Evolutionary conservation across 2,113 vertebrate genomes (phyloP), one percentile per base, ranked within the genome.

Genomic region (Rattus norvegicus): DNA sequence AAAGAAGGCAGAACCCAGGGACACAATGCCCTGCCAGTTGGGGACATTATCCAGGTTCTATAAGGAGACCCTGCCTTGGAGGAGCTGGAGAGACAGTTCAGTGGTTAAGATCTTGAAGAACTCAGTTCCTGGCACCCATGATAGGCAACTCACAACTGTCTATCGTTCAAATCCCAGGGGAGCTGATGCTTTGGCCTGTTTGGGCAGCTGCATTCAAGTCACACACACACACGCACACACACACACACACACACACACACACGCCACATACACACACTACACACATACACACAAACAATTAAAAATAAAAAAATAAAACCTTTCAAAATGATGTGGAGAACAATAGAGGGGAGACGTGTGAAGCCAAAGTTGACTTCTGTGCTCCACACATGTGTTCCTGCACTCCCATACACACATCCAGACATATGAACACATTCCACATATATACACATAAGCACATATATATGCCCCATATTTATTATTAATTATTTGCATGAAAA

Each of bases 401-500:
- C 47, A 79, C 14, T 30, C 76, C 12, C 28, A 79, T 30, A 79
- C 76, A 77, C 75, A 52, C 43, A 79, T 47, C 26, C 49, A 79
- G 26, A 52, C 28, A 54, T 33, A 36, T 36, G 30, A 33, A 80
- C 30, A 56, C 49, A 52, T 9, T 19, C 13, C 30, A 69, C 67
- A 69, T 69, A 69, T 13, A 69, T 69, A 16, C 30, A 36, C 67
- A 69, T 69, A 36, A 69, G 14, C 43, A 77, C 76, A 79, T 16
- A 33, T 33, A 54, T 4, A 54, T 1, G 36, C 16, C 30, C 36
- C 30, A 56, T 8, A 80, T 8, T 54, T 84, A 30, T 88, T 72
- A 88, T n/a, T 72, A 90, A 76, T 81, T 72, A 92, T 80, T 30
- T 91, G 61, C 69, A 77, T 79, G 84, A 92, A 97, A 91, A 88